These are phyloP conservation scores for Trichacis sp. DNA, from an alignment of 2,888 invertebrate genomes.

Conservation along the genomic window DNA sequence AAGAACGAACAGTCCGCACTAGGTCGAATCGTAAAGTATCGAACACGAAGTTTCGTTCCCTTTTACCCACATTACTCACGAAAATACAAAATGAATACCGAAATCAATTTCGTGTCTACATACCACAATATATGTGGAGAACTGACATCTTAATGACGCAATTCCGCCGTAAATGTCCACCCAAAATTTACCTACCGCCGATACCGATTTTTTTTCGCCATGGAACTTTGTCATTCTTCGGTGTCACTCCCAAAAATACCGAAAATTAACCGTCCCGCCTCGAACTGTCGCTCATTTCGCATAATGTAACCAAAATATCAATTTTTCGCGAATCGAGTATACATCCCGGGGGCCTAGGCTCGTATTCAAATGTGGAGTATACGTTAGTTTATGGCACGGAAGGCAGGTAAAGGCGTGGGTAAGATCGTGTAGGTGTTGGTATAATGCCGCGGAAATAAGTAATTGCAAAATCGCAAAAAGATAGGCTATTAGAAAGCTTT, in stretches of 20 bases:
- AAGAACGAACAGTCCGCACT: too few species aligned
- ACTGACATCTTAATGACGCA: too few species aligned
- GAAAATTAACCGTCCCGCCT: not conserved
- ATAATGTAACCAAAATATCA: constrained; percentile 24
- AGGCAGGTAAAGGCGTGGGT: constrained; percentile 37
- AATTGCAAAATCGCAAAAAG: constrained; percentile 38
- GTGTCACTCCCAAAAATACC: not conserved
- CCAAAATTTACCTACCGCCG: too few species aligned
- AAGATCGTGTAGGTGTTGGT: constrained; percentile 21
- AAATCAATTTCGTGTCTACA: too few species aligned
- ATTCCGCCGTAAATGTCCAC: too few species aligned
- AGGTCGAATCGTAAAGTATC: too few species aligned
- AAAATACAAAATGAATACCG: too few species aligned
- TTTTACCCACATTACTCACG: too few species aligned
- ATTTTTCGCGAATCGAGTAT: constrained; percentile 37
- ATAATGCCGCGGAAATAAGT: constrained; percentile 41
- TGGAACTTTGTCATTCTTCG: not conserved
- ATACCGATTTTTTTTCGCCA: not conserved
- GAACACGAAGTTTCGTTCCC: too few species aligned
- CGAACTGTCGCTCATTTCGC: not conserved
- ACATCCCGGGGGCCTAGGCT: constrained; percentile 36
- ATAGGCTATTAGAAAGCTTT: constrained; percentile 36
- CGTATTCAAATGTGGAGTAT: constrained; percentile 39
- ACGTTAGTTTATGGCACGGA: constrained; percentile 37
- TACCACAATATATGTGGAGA: too few species aligned